Percentiles rank a stretch among this genome's conserved stretches.
These are phyloP conservation scores for Onychomys arenicola DNA, from an alignment of 2,797 vertebrate species.

Conservation along the genomic window DNA sequence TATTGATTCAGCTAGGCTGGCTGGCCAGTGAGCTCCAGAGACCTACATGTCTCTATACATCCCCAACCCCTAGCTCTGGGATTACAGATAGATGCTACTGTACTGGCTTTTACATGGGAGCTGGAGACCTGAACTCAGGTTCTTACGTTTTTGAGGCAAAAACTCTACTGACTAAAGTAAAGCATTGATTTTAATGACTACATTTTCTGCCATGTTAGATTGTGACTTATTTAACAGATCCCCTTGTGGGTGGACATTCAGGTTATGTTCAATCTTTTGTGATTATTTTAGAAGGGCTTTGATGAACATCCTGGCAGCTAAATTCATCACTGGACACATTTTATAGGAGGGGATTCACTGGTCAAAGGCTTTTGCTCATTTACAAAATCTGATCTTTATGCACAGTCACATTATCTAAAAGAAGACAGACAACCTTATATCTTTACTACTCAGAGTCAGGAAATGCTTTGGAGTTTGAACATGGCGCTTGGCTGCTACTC, in stretches of 20 bases:
- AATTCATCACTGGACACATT: constrained; percentile 9
- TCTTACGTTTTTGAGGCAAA: background rate
- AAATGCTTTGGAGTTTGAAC: constrained; percentile 67
- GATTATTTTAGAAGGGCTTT: constrained; percentile 9
- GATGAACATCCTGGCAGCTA: background rate
- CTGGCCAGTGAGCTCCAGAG: background rate
- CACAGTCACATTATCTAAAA: background rate
- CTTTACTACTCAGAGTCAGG: background rate
- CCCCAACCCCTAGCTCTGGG: too few species aligned
- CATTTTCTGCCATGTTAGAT: background rate
- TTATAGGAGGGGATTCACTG: background rate
- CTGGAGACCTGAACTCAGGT: background rate
- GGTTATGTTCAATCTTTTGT: constrained; percentile 7
- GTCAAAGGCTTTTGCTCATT: background rate
- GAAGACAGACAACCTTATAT: background rate
- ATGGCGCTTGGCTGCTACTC: constrained; percentile 45
- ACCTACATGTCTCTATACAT: background rate
- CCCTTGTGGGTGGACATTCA: background rate
- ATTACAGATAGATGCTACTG: background rate
- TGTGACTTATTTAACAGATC: background rate
- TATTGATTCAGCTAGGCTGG: background rate
- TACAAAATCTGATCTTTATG: background rate
- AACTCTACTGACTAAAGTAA: background rate
- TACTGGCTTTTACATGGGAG: background rate
- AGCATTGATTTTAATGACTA: background rate